phyloP scores from a whole-genome alignment of 1,140 invertebrate species.

The Lordiphosa collinella region DNA sequence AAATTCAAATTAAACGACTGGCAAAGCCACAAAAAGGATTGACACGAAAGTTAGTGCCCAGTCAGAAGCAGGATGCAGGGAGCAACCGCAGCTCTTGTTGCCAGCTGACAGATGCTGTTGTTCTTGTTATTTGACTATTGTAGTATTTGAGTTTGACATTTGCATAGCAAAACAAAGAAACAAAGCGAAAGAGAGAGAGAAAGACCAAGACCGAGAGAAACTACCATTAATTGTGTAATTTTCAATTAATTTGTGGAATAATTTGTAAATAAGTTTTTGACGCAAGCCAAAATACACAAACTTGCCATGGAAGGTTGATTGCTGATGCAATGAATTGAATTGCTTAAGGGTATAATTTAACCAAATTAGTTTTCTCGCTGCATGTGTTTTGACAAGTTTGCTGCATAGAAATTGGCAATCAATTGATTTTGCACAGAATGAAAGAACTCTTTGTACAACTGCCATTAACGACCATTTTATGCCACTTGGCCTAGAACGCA shows the following conservation, averaged over 20 bases:
- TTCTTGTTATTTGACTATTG: slow-evolving; percentile 37
- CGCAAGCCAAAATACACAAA: neutral
- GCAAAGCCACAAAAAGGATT: slow-evolving; percentile 72
- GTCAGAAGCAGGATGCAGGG: slow-evolving; percentile 35
- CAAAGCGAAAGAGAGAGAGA: neutral
- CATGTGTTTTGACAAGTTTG: too few relatives aligned
- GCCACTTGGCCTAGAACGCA: too few relatives aligned
- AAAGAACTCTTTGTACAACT: too few relatives aligned
- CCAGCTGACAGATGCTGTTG: slow-evolving; percentile 42
- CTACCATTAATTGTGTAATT: slow-evolving; percentile 34
- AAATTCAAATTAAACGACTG: slow-evolving; percentile 78
- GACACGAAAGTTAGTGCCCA: slow-evolving; percentile 71
- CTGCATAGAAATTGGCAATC: too few relatives aligned
- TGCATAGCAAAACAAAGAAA: slow-evolving; percentile 40
- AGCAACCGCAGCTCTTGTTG: slow-evolving; percentile 58
- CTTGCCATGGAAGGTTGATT: neutral
- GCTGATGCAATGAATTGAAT: too few relatives aligned
- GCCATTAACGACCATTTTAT: too few relatives aligned
- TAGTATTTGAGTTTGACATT: slow-evolving; percentile 67
- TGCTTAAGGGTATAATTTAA: too few relatives aligned
- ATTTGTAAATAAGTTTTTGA: slow-evolving; percentile 44
- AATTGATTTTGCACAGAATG: too few relatives aligned
- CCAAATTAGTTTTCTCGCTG: too few relatives aligned
- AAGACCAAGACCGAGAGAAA: slow-evolving; percentile 6
- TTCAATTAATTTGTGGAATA: slow-evolving; percentile 59